Evolutionary conservation across 2,113 vertebrate genomes (phyloP), one percentile per base, ranked within the genome.

Genomic region (Nothoprocta perdicaria): DNA sequence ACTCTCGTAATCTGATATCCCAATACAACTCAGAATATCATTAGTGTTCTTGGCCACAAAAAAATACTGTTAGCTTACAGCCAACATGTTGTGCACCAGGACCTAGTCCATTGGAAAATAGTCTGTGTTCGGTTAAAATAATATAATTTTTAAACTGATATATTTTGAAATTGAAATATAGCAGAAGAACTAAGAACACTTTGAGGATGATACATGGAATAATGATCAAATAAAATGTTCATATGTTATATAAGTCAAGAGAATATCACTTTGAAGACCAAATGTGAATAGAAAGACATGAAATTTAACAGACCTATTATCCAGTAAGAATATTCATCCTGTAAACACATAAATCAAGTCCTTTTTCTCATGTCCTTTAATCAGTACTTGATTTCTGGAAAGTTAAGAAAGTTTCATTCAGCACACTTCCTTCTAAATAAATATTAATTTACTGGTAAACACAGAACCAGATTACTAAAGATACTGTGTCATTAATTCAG

Each of bases 11-110:
- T 33, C n/a, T 27, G 48, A 21, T 22, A 23, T 73, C 24, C 24
- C 6, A 45, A 3, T 12, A 19, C 11, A 29, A 3, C 10, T 26
- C 1, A 1, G n/a, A 12, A 55, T 55, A 24, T 15, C 24, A n/a
- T 21, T 58, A 41, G 12, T 19, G 1, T 1, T 15, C 14, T 46
- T 31, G 13, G 19, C 17, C n/a, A 5, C 41, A 8, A 27, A 21
- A 41, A 14, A n/a, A 22, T 3, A 4, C 41, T 33, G 22, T 33
- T 71, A 7, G 40, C 6, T 68, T 15, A 14, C 31, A 31, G 52
- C 23, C 63, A 35, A 9, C 35, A 19, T 57, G 31, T 22, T 76
- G 24, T 38, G 13, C 18, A 38, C 43, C 15, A 61, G 57, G 41
- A 43, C 41, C 41, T 43, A 43, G 41, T 43, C 41, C 41, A 43